Conservation (phyloP, 2,797 vertebrate genomes). For the Sphenodon punctatus region DNA sequence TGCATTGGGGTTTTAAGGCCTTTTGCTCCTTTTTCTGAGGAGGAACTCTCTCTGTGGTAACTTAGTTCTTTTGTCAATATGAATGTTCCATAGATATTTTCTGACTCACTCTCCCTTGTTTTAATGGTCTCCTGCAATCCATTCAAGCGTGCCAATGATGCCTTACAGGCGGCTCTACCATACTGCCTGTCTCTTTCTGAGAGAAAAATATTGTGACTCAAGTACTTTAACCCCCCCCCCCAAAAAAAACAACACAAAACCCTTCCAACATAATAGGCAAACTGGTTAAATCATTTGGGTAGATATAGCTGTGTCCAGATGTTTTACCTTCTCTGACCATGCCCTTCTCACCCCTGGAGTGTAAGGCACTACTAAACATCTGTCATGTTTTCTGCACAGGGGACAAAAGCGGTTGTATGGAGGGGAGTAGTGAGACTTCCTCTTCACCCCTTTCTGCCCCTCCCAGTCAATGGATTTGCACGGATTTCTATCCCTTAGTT, state of each 20-base stretch:
- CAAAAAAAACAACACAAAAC: too few species aligned
- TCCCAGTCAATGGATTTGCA: neutral
- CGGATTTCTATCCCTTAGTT: conserved; percentile 1
- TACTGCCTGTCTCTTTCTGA: too few species aligned
- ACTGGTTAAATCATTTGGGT: too few species aligned
- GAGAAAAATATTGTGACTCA: too few species aligned
- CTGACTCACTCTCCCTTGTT: neutral
- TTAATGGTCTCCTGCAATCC: too few species aligned
- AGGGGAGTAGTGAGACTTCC: neutral
- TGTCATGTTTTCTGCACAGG: too few species aligned
- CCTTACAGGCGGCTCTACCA: neutral
- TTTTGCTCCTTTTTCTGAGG: neutral
- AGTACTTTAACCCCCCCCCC: too few species aligned
- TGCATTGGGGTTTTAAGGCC: neutral
- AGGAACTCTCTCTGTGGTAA: neutral
- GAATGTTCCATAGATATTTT: neutral
- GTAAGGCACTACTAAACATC: too few species aligned
- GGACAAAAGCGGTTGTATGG: neutral
- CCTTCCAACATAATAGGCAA: too few species aligned
- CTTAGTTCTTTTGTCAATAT: neutral
- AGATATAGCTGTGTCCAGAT: neutral
- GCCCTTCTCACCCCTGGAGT: neutral
- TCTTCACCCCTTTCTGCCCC: neutral
- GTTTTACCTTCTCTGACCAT: neutral
- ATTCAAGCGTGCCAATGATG: neutral